Conservation (phyloP, 2,888 invertebrate genomes). For the Nineta flava region DNA sequence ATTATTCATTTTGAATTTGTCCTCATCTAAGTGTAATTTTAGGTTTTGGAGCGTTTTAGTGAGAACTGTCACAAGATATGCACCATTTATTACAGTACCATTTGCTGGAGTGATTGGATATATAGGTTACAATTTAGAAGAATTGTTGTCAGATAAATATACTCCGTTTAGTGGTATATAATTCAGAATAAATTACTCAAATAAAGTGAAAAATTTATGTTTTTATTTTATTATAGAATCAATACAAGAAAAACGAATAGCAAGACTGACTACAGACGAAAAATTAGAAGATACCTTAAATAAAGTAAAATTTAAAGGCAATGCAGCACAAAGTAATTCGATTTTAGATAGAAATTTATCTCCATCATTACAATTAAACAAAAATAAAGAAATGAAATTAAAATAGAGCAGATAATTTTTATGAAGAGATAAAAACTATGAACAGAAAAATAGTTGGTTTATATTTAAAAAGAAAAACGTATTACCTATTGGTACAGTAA, state of each 20-base stretch:
- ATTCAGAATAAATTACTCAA: neutral
- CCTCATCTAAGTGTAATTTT: too few relatives aligned
- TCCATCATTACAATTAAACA: slow-evolving; percentile 40
- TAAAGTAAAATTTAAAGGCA: too few relatives aligned
- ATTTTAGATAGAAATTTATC: slow-evolving; percentile 49
- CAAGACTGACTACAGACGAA: slow-evolving; percentile 45
- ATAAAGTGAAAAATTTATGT: neutral
- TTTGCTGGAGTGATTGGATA: slow-evolving; percentile 68
- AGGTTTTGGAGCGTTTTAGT: slow-evolving; percentile 63
- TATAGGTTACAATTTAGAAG: slow-evolving; percentile 77
- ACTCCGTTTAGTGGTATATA: slow-evolving; percentile 51
- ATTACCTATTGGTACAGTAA: too few relatives aligned
- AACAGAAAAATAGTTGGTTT: too few relatives aligned
- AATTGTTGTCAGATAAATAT: slow-evolving; percentile 50
- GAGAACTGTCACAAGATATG: slow-evolving; percentile 51
- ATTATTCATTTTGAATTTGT: too few relatives aligned
- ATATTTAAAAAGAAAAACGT: too few relatives aligned
- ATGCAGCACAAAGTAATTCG: slow-evolving; percentile 28
- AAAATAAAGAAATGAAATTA: slow-evolving; percentile 1
- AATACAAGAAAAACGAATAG: slow-evolving; percentile 55
- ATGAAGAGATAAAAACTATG: too few relatives aligned
- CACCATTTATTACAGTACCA: slow-evolving; percentile 65
- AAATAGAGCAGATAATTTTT: too few relatives aligned
- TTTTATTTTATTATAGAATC: slow-evolving; percentile 30
- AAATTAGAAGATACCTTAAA: slow-evolving; percentile 20